A percentile compares a stretch with the other conserved stretches of the same genome.
Evolutionary conservation across 2,113 vertebrate genomes (phyloP).

Genomic region (Rattus rattus): DNA sequence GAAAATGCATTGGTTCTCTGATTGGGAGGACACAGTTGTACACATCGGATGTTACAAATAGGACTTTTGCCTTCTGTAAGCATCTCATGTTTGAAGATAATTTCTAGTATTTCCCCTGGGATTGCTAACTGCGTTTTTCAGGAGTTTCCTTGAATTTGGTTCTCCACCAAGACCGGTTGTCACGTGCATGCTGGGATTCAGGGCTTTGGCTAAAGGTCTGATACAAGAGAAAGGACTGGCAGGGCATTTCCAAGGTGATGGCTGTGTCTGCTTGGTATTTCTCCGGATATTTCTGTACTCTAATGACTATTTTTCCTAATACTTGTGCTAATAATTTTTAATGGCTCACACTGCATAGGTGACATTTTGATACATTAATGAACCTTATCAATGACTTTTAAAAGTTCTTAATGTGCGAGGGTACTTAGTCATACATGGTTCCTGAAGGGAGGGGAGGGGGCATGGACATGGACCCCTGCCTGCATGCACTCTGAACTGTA

Average conservation of each 20-base stretch:
- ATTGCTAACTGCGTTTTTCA: neutral
- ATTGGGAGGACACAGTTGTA: neutral
- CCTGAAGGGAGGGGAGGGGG: accelerated
- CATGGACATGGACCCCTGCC: accelerated
- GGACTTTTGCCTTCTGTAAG: accelerated
- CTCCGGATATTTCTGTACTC: constrained; percentile 37
- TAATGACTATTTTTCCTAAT: constrained; percentile 64
- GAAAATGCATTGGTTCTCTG: accelerated
- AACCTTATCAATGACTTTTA: constrained; percentile 50
- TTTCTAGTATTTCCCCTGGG: neutral
- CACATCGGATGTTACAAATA: neutral
- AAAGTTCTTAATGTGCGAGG: neutral
- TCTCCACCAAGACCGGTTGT: neutral
- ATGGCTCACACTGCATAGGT: constrained; percentile 54
- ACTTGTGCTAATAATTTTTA: constrained; percentile 69
- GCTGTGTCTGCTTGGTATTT: neutral
- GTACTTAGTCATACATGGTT: neutral
- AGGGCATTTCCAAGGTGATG: neutral
- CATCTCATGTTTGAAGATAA: accelerated
- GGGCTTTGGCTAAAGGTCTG: neutral
- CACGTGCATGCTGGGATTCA: accelerated
- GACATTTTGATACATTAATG: constrained; percentile 75
- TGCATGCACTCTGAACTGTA: accelerated
- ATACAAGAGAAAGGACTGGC: neutral
- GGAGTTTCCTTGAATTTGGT: neutral